These are phyloP conservation scores for Alcedo atthis DNA, from an alignment of 2,797 vertebrate genomes.

Conservation along the genomic window DNA sequence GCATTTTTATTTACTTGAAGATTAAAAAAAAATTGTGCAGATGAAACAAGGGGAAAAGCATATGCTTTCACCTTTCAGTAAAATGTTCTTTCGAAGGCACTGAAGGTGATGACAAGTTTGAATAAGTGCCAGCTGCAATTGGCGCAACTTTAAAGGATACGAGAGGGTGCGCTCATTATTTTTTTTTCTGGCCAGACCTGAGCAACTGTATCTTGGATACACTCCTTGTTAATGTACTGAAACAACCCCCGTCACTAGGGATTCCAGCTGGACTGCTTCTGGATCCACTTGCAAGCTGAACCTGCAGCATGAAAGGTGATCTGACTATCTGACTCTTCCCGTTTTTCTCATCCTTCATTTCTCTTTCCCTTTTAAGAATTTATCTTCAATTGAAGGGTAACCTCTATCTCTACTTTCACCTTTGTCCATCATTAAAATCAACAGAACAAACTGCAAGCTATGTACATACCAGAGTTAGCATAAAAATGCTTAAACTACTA, in stretches of 20 bases:
- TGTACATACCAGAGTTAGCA: not conserved
- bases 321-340: not conserved
- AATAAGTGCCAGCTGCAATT: not conserved
- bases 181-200: slow-evolving; percentile 36
- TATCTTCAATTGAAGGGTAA: not conserved
- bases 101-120: slow-evolving; percentile 46
- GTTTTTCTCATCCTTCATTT: not conserved
- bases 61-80: slow-evolving; percentile 21
- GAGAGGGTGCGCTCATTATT: not conserved
- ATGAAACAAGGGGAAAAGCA: slow-evolving; percentile 8
- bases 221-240: slow-evolving; percentile 33
- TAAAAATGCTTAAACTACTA: not conserved
- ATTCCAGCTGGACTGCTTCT: not conserved
- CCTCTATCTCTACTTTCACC: not conserved
- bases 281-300: not conserved
- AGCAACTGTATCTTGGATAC: slow-evolving; percentile 39
- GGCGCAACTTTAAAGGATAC: slow-evolving; percentile 24
- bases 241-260: not conserved
- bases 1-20: slow-evolving; percentile 7
- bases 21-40: not conserved
- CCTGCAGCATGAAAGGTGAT: not conserved
- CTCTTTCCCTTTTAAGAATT: not conserved
- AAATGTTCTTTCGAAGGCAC: slow-evolving; percentile 15
- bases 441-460: not conserved
- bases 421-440: slow-evolving; percentile 11